Base-by-base conservation (phyloP, 2,797 vertebrate species). In the Margarornis squamiger region DNA sequence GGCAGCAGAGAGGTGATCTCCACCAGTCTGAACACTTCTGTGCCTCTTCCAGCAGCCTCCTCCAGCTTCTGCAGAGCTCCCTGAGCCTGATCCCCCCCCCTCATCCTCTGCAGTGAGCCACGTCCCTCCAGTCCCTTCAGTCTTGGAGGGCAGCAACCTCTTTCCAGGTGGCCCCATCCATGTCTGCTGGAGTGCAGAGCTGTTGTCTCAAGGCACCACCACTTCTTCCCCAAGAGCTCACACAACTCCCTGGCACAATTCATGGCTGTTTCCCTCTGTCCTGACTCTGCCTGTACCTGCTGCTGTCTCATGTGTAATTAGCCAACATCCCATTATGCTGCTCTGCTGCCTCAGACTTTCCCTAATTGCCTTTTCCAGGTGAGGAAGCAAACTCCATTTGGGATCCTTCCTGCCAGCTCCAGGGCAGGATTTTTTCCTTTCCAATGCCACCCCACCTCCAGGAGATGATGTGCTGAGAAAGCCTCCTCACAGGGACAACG, bases 71-170 rank as follows among this genome's bases (percentile, higher is more conserved):
- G 12, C 80, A 41, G 52, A 73, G 32, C 5, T 43, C 24, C 2
- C 0, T 3, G 2, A 12, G 22, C 7, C 24, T 5, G 20, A 63
- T 6, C 15, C 26, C 12, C 14, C 9, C 13, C 23, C 66, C n/a
- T n/a, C 45, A 11, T 9, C 16, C 32, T 79, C 86, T 82, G 20
- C n/a, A 20, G 51, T 4, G 68, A 84, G 20, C 43, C 30, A 13
- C 4, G 8, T 20, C 79, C 20, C 38, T 38, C 49, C 45, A 48
- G 29, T 7, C 7, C 41, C 45, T 34, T 3, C 19, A 34, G 18
- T 24, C 55, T 26, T 16, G 11, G 21, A 14, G 16, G 8, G 30
- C 63, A 46, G 22, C 4, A 14, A 36, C 30, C 23, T 36, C 58
- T 88, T 65, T 55, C 66, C 68, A 49, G 29, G 41, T 51, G 22